phyloP scores from a whole-genome alignment of 2,888 invertebrate genomes.

The Lasioglossum malachurum region DNA sequence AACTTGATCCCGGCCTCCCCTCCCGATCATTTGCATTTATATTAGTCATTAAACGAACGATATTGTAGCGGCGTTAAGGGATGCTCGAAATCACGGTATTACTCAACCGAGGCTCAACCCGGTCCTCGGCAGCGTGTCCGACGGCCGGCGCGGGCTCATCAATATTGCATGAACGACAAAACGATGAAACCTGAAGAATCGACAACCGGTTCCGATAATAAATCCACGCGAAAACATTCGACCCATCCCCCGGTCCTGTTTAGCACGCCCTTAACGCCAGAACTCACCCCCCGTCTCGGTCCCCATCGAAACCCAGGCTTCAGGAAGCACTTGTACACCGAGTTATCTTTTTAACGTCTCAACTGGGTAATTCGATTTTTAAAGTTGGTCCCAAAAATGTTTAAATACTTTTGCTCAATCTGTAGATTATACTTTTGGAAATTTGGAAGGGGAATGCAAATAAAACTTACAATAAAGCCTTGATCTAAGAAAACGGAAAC shows the following conservation, averaged over 20 bases:
- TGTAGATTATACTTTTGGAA: no score
- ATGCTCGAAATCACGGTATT: conserved; percentile 29
- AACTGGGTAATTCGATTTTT: no score
- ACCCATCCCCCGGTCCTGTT: background rate
- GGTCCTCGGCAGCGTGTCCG: background rate
- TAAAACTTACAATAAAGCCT: no score
- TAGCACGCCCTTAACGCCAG: background rate
- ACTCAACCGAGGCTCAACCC: background rate
- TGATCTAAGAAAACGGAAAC: no score
- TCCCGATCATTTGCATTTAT: conserved; percentile 59
- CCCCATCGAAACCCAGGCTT: background rate
- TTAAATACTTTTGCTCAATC: no score
- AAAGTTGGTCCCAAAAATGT: no score
- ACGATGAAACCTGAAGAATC: conserved; percentile 31
- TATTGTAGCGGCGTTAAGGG: conserved; percentile 47
- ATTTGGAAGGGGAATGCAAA: no score
- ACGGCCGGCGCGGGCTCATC: conserved; percentile 14
- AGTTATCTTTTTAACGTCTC: no score
- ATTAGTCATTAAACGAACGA: conserved; percentile 54
- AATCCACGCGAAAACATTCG: conserved; percentile 23
- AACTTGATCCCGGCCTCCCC: conserved; percentile 18
- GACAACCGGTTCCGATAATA: conserved; percentile 30
- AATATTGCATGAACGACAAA: conserved; percentile 41
- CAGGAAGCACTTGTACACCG: background rate
- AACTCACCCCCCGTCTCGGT: background rate